Evolutionary conservation across 2,888 invertebrate genomes (phyloP), one percentile per base, ranked within the genome.

Genomic region (Archips xylosteana): DNA sequence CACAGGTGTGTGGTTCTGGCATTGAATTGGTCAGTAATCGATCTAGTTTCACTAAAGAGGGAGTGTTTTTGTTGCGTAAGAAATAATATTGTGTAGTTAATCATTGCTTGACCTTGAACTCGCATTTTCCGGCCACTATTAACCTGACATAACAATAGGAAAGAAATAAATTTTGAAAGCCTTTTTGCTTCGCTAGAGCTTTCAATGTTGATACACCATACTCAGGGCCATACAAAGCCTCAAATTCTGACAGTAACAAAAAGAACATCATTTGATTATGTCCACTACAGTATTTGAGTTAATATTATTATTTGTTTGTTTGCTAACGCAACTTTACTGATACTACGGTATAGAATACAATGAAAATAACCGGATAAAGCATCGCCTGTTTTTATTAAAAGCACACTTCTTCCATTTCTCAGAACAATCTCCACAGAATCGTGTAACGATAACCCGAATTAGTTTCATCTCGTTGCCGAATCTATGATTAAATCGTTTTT

Each of bases 401-500:
- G 54, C 34, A 12, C 51, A 12, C 10, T 13, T 60, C 60, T 51
- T 74, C 34, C 59, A 13, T 70, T 80, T 77, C 76, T 76, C 71
- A 77, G 79, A 82, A 83, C 79, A 80, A 82, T 82, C 80, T 77
- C 77, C 54, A 71, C 23, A 54, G 74, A 74, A 79, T 81, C 81
- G 76, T 75, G 81, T 76, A 80, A 69, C 67, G 73, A 81, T 83
- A 77, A 76, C 77, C 78, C 81, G 77, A 78, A 78, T 80, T 78
- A 81, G 75, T 76, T 77, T 72, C 75, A 68, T 76, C 75, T 78
- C 76, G 75, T 78, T 78, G 77, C 77, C 73, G 68, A 81, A 83
- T 81, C 82, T 87, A 81, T 89, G 78, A 89, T 90, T 90, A 89
- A 85, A 89, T 90, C 83, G 87, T 90, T 91, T 89, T 90, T 89